phyloP scores from a whole-genome alignment of 1,140 invertebrate species.

The Aleiodes sp. region DNA sequence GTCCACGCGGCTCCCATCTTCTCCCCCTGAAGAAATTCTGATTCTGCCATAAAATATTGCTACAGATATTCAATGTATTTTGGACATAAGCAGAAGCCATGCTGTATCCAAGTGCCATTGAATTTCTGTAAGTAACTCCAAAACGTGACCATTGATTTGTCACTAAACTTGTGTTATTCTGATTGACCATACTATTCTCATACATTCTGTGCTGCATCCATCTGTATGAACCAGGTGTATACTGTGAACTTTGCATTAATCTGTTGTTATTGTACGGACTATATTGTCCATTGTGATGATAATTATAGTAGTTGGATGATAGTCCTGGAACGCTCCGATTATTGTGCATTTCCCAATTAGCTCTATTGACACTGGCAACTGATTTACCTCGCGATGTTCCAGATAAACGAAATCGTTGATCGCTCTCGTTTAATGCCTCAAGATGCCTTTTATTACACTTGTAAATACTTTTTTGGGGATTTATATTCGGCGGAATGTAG shows the following conservation, averaged over 20 bases:
- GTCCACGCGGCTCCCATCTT: constrained; percentile 17
- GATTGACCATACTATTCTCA: background rate
- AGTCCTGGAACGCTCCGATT: no score
- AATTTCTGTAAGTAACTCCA: no score
- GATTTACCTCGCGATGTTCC: background rate
- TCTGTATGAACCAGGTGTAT: background rate
- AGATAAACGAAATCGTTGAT: background rate
- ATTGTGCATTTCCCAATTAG: no score
- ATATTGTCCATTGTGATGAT: no score
- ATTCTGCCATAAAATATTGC: constrained; percentile 34
- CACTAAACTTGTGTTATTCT: background rate
- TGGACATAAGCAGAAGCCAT: constrained; percentile 40
- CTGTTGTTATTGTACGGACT: background rate
- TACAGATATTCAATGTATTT: constrained; percentile 41
- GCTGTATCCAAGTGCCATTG: constrained; percentile 37
- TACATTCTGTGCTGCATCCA: background rate
- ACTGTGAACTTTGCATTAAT: background rate
- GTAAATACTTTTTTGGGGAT: constrained; percentile 50
- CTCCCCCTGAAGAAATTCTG: constrained; percentile 38
- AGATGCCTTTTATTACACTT: constrained; percentile 46
- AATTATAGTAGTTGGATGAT: no score
- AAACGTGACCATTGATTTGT: constrained; percentile 30
- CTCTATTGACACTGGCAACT: no score
- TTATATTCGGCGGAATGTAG: constrained; percentile 55
- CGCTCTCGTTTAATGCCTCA: constrained; percentile 30